Conservation (phyloP, 2,888 invertebrate genomes). For the Metellina segmentata region DNA sequence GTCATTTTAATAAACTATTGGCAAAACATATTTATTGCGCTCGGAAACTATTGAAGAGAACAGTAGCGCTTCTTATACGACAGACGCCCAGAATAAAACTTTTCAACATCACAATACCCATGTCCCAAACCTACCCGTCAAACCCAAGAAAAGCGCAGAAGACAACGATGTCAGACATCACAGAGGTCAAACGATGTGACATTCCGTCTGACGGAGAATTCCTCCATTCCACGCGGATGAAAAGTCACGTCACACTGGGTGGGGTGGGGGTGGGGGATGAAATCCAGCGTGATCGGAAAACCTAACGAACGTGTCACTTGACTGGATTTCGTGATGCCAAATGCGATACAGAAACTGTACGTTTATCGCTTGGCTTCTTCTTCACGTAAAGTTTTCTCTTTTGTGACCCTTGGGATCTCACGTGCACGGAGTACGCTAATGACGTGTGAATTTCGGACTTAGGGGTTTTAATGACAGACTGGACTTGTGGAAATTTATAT, state of each 20-base stretch:
- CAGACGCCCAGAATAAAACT: too few species aligned
- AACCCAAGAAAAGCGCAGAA: too few species aligned
- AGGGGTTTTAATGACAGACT: too few species aligned
- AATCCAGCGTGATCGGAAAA: background rate
- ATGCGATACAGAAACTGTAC: slow-evolving; percentile 5
- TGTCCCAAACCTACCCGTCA: too few species aligned
- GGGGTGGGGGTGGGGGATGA: background rate
- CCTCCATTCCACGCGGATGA: background rate
- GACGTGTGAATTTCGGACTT: background rate
- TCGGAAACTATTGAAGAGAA: too few species aligned
- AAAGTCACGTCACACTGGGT: background rate
- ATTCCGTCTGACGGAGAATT: background rate
- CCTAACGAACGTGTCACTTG: slow-evolving; percentile 31
- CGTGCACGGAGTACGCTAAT: background rate
- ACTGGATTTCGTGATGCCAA: slow-evolving; percentile 19
- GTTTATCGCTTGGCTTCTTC: background rate
- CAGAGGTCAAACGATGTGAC: background rate
- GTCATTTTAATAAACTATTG: too few species aligned
- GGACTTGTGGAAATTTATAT: too few species aligned
- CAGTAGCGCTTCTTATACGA: too few species aligned
- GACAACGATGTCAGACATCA: background rate
- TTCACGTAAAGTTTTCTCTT: background rate
- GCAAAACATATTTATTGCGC: too few species aligned
- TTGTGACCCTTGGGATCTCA: background rate
- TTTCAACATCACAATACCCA: too few species aligned